A percentile compares a stretch with the other conserved stretches of the same genome.
Conservation (phyloP, 2,888 invertebrate species). For the Drosophila pseudotakahashii region DNA sequence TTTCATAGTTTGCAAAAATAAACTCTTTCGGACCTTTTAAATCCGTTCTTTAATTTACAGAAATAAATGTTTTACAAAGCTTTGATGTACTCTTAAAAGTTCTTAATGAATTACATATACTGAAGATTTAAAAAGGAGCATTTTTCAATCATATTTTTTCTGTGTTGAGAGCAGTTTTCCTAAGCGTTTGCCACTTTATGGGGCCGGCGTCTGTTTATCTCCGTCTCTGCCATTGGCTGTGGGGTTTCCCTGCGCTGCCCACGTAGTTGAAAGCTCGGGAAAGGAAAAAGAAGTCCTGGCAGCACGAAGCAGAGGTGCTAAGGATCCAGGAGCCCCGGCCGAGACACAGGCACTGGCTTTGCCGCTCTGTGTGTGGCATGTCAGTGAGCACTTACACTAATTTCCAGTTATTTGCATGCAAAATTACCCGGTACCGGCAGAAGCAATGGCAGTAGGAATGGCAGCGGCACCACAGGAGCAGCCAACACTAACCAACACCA, state of each 20-base stretch:
- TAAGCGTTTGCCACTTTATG: constrained; percentile 68
- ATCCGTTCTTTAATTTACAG: too few species aligned
- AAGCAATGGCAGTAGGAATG: constrained; percentile 24
- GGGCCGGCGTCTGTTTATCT: constrained; percentile 66
- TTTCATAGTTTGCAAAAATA: too few species aligned
- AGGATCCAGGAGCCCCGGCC: constrained; percentile 15
- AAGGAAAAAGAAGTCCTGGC: constrained; percentile 6
- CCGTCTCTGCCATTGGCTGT: constrained; percentile 46
- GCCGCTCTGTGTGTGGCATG: constrained; percentile 58
- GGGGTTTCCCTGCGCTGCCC: constrained; percentile 30
- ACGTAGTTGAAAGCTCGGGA: constrained; percentile 9
- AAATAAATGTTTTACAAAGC: too few species aligned
- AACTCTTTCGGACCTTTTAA: too few species aligned
- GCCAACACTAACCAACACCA: constrained; percentile 28
- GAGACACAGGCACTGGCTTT: constrained; percentile 18
- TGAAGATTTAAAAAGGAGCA: too few species aligned
- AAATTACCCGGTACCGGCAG: constrained; percentile 60
- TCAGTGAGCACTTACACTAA: constrained; percentile 76
- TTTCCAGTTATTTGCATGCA: constrained; percentile 76
- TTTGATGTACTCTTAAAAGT: too few species aligned
- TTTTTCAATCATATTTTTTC: neutral
- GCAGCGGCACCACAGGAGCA: constrained; percentile 31
- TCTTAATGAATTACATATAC: too few species aligned
- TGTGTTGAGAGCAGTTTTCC: constrained; percentile 23
- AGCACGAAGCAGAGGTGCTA: constrained; percentile 11